Base-by-base conservation (phyloP, 53 echinoderm and acorn worm genomes). In the Crossaster papposus region DNA sequence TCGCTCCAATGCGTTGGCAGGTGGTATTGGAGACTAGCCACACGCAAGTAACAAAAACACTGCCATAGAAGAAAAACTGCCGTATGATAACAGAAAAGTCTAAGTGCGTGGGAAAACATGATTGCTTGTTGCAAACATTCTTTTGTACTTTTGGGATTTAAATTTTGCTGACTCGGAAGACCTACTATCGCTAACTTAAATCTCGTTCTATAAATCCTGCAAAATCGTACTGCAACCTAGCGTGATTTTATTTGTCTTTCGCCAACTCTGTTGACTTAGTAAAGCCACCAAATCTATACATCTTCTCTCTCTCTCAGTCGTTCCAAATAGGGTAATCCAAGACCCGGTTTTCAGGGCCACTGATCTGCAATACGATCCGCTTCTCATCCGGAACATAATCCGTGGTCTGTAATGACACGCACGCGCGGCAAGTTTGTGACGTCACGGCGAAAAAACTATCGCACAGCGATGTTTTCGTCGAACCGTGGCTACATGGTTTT, bases 1-100 rank as follows among this genome's bases (percentile, higher is more conserved):
- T 82, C 82, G 65, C 31, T 36, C 65, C 11, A 34, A 65, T 37
- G n/a, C 28, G 31, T 62, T 65, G 24, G 82, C 82, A 82, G 82
- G 82, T 82, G 82, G 82, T 26, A 15, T 24, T 13, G 82, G 24
- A 36, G 50, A 82, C 70, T 68, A 73, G 34, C 74, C 58, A 30
- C 58, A 30, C 81, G 30, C 15, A 10, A 30, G 17, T 54, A 24
- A 30, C 30, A 11, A 29, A 30, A 70, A 8, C 74, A 14, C 14
- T 31, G 37, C 32, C 34, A 32, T 74, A 36, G 24, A 68, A 26
- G n/a, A n/a, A 68, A 26, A 4, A 44, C 44, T 1, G 44, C 44
- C 5, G 44, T 44, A 44, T 9, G 44, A 44, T 44, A 7, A 44
- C 44, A 44, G 44, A 9, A 44, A 5, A 62, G 62, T 3, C 24